Conservation (phyloP, 2,888 invertebrate species). For the Hirtodrosophila cameraria region DNA sequence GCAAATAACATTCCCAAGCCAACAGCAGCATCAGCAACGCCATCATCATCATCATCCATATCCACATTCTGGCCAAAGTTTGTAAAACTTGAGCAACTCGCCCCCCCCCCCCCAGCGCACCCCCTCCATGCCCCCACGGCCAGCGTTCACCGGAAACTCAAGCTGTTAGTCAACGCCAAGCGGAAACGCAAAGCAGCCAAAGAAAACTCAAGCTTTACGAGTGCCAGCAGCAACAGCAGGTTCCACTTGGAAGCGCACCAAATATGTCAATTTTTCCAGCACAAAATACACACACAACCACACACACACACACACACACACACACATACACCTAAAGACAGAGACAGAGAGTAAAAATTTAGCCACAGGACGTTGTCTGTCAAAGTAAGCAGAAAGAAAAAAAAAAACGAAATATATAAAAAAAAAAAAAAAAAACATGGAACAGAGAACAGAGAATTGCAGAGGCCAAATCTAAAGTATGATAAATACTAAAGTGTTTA, state of each 20-base stretch:
- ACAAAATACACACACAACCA: conserved; percentile 34
- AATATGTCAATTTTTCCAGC: conserved; percentile 74
- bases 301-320: conserved; percentile 5
- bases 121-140: not conserved
- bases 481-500: conserved; percentile 61
- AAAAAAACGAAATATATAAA: not conserved
- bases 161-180: conserved; percentile 72
- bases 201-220: conserved; percentile 40
- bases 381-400: conserved; percentile 39
- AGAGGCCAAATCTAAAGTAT: conserved; percentile 74
- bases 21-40: conserved; percentile 4
- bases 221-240: conserved; percentile 46
- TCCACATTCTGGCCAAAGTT: conserved; percentile 60
- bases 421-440: not conserved
- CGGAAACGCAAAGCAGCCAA: conserved; percentile 71
- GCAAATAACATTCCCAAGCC: conserved; percentile 11
- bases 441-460: conserved; percentile 38
- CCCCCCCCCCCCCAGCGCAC: not conserved
- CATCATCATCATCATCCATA: conserved; percentile 20
- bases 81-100: conserved; percentile 39
- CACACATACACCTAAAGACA: conserved; percentile 8
- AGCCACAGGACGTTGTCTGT: conserved; percentile 22
- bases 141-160: conserved; percentile 56
- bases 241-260: conserved; percentile 59
- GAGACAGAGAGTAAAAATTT: conserved; percentile 12